Base-by-base conservation (phyloP, 1,140 invertebrate genomes). In the Microplitis demolitor region DNA sequence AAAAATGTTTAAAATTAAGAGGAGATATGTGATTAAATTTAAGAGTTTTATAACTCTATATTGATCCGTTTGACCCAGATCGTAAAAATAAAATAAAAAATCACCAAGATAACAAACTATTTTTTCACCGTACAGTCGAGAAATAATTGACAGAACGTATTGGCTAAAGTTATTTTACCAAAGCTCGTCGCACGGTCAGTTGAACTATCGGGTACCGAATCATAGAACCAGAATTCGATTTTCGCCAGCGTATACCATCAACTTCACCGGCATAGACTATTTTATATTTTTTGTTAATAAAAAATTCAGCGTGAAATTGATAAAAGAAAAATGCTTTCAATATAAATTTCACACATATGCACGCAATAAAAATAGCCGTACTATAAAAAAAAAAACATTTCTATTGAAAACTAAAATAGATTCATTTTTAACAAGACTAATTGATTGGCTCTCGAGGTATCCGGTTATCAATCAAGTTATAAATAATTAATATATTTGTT, bases 251-350 rank as follows among this genome's bases (percentile, higher is more conserved):
- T 34, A n/a, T 64, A 14, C 37, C 24, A 34, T 45, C 6, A 45
- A 11, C 39, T 45, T 24, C 24, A 24, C 24, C 34, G 62, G 24
- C 6, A 45, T 9, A 45, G 39, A 9, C 39, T 45, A 11, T 6
- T 45, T 45, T 9, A 45, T 9, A 45, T 11, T 45, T 45, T 45
- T 45, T 6, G 6, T 45, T 45, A 6, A 11, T 45, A 45, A 6
- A 45, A 45, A 45, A 64, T 13, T 24, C 33, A 64, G 34, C 58
- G 68, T 45, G 58, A 70, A 71, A 71, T 71, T 71, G 69, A 63
- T 71, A 71, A 71, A 71, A 33, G 16, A 31, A 51, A 14, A 31
- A 60, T 31, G 6, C 39, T 45, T 45, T 45, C 11, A 45, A 45
- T 45, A 45, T 45, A 45, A 11, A 45, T 45, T 45, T 45, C 39